Evolutionary conservation across 2,797 vertebrate genomes (phyloP), one percentile per base, ranked within the genome.

Genomic region (Alca torda): DNA sequence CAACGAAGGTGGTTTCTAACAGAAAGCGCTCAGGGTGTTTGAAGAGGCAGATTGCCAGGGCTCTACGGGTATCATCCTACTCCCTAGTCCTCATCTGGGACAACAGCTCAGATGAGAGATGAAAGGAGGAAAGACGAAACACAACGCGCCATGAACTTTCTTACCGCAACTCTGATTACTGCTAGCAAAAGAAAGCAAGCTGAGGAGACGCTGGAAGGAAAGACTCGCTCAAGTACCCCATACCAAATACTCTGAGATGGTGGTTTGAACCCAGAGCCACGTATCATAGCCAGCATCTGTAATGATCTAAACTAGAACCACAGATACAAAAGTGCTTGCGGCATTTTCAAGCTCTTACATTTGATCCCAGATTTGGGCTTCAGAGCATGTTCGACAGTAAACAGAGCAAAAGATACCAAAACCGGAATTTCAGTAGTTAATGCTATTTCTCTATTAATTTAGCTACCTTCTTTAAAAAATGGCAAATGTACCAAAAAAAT

Each of bases 31-130:
- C 61, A n/a, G 51, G 20, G 8, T 95, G 76, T 96, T 93, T 91
- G 82, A 89, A 92, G 84, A 97, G 95, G 94, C 94, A 90, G 37
- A 31, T 33, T 96, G 92, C 94, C 96, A 94, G 92, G 30, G 1
- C 68, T 93, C 50, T 54, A 68, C 3, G 50, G 84, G 89, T 93
- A 90, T 93, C 96, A 91, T 96, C 95, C 90, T 87, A 31, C 81
- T 87, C 86, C 85, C 75, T 60, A 23, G 50, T 64, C 78, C 84
- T 91, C 96, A 87, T 18, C 82, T 92, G 82, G 72, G 92, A 89
- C 75, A 92, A 77, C 79, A 51, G 82, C 85, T 93, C 68, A 39
- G 65, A 26, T 25, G 60, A 74, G 57, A 79, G 84, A 88, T 84
- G 51, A 92, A 94, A 87, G 65, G 26, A 94, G 37, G 23, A 26